A percentile compares a stretch with the other conserved stretches of the same genome.
Conservation (phyloP, 2,113 vertebrate species). For the Cavia porcellus region DNA sequence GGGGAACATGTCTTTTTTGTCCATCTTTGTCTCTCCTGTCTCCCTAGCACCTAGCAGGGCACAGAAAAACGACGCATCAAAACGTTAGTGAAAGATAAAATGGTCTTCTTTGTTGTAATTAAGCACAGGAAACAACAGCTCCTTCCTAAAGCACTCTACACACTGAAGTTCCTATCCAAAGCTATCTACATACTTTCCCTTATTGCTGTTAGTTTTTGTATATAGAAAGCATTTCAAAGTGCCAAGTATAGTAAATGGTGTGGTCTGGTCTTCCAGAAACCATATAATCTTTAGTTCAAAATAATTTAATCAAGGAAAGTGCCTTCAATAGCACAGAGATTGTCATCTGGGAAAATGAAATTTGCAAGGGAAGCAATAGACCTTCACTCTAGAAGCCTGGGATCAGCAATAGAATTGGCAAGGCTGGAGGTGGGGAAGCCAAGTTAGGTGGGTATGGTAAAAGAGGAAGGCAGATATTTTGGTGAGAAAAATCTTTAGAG, state of each 20-base stretch:
- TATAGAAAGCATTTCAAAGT: neutral
- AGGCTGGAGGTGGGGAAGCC: neutral
- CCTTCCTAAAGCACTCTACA: slow-evolving; percentile 17
- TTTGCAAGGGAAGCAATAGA: slow-evolving; percentile 54
- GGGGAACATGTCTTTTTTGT: neutral
- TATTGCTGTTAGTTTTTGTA: slow-evolving; percentile 29
- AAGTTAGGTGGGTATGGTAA: neutral
- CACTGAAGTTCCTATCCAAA: neutral
- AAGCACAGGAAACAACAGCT: slow-evolving; percentile 3
- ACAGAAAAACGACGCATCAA: neutral
- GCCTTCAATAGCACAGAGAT: slow-evolving; percentile 42
- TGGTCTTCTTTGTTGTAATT: neutral
- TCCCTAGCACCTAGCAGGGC: neutral
- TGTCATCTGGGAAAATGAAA: slow-evolving; percentile 33
- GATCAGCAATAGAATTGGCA: neutral
- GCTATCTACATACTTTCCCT: neutral
- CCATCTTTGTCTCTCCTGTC: neutral
- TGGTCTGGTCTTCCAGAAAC: slow-evolving; percentile 39
- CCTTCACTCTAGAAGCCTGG: slow-evolving; percentile 35
- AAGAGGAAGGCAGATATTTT: neutral
- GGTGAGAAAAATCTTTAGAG: neutral
- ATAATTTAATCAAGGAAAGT: slow-evolving; percentile 61
- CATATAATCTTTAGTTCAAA: neutral
- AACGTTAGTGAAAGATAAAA: neutral
- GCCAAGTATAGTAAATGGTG: slow-evolving; percentile 16